phyloP scores from a whole-genome alignment of 2,113 vertebrate genomes.

The Myrmecobius fasciatus region DNA sequence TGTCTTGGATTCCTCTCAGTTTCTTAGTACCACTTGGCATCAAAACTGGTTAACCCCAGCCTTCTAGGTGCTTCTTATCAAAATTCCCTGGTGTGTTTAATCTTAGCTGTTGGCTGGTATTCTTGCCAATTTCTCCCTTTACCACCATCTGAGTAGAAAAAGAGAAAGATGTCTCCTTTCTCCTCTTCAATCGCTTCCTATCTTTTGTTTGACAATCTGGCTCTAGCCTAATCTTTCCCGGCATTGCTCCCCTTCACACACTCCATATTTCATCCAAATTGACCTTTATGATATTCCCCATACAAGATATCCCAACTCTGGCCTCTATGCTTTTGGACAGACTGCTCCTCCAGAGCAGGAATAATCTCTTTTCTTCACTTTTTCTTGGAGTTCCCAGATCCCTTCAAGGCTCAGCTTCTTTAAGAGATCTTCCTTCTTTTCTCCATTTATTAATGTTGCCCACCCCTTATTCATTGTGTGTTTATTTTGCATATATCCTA shows the following conservation, averaged over 20 bases:
- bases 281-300: background rate
- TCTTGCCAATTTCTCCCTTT: background rate
- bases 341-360: background rate
- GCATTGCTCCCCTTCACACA: background rate
- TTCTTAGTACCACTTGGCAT: background rate
- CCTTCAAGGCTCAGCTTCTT: background rate
- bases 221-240: background rate
- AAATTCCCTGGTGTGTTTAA: background rate
- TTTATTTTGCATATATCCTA: background rate
- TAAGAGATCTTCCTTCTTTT: background rate
- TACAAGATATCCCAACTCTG: background rate
- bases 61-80: background rate
- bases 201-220: background rate
- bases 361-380: background rate
- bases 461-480: background rate
- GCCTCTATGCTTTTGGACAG: background rate
- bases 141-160: background rate
- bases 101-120: background rate
- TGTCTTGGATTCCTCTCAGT: too few relatives aligned
- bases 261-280: background rate
- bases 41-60: background rate
- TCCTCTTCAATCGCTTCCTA: background rate
- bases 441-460: background rate
- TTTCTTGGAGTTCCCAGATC: background rate
- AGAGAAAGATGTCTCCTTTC: background rate